Evolutionary conservation across 2,113 vertebrate genomes (phyloP).

Genomic region (Microtus oregoni): DNA sequence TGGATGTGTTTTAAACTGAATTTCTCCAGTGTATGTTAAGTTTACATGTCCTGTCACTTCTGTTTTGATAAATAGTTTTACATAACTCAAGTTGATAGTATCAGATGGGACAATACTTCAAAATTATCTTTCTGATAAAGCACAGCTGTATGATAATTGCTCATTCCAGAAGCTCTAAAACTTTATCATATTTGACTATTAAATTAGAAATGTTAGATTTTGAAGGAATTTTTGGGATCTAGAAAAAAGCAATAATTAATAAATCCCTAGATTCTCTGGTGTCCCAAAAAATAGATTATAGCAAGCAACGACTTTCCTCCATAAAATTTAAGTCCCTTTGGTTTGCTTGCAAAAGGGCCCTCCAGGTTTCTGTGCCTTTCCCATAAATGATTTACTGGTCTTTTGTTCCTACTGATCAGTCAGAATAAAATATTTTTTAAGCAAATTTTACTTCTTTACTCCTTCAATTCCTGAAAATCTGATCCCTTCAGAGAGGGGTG

Average conservation of each 20-base stretch:
- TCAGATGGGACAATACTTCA: background rate
- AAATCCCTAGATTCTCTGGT: background rate
- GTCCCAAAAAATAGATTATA: background rate
- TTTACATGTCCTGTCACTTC: background rate
- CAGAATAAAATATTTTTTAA: constrained; percentile 13
- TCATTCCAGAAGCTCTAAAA: background rate
- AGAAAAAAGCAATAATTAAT: background rate
- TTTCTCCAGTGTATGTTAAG: background rate
- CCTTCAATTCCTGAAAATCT: background rate
- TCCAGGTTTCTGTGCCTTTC: background rate
- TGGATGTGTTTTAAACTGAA: constrained; percentile 11
- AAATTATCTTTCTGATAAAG: background rate
- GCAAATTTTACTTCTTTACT: background rate
- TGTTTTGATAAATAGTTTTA: background rate
- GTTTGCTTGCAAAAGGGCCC: background rate
- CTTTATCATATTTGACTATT: background rate
- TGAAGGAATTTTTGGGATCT: background rate
- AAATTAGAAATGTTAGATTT: background rate
- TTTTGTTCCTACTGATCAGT: background rate
- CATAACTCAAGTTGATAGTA: background rate
- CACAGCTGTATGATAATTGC: background rate
- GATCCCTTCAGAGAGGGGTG: background rate
- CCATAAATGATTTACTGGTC: background rate
- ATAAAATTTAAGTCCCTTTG: background rate
- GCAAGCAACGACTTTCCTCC: background rate